Base-by-base conservation (phyloP, 2,888 invertebrate species). In the Mesodorylaimus sp. region DNA sequence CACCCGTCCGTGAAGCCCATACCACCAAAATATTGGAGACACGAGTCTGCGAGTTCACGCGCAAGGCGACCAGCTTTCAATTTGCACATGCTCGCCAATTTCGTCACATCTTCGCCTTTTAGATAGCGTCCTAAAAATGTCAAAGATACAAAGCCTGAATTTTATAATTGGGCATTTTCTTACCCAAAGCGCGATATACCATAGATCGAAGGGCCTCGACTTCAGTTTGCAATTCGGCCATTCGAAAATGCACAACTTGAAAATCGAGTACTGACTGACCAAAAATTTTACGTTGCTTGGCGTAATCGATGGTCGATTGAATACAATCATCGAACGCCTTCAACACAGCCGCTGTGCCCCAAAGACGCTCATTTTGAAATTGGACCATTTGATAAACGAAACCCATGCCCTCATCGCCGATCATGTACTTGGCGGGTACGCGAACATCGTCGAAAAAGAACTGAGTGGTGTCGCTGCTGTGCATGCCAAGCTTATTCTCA, bases 11-110 rank as follows among this genome's bases (percentile, higher is more conserved):
- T 70, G 61, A 67, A 75, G 7, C 75, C 75, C 70, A 74, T 73
- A 19, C 74, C 75, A 50, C 75, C 75, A 72, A 73, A 75, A 59
- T 62, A 74, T 64, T 75, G 73, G n/a, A 75, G 62, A 58, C 75
- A 74, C n/a, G 65, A 56, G 59, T 75, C 75, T 1, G 69, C 65
- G 1, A 73, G 62, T 58, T 70, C 67, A 44, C 75, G 59, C 1
- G 61, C 58, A 47, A 75, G 58, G 26, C 73, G 62, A 1, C 74
- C 75, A 10, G 66, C 67, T 59, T 75, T 75, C 52, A 75, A 60
- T 57, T 75, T 75, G 39, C 67, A 67, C 74, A 75, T 75, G n/a
- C 74, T 73, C 0, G 74, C 74, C 47, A 72, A 57, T 57, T 67
- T 66, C 1, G 74, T 74, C 13, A 72, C 72, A 59, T 74, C 73